Percentiles rank a stretch among this genome's conserved stretches.
phyloP scores from a whole-genome alignment of 2,113 vertebrate genomes.

The Prietella phreatophila region DNA sequence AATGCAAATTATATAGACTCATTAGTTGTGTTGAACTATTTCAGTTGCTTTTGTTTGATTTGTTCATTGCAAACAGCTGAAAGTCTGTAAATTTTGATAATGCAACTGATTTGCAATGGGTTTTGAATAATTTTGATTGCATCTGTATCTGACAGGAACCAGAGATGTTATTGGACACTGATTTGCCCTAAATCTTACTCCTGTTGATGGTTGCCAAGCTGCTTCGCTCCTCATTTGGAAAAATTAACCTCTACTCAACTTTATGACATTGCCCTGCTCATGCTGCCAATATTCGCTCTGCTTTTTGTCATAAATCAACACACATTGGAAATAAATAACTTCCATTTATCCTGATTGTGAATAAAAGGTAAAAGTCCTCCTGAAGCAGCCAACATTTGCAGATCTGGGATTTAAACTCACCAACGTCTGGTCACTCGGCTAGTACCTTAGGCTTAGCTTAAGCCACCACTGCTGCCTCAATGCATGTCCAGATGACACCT shows the following conservation, averaged over 20 bases:
- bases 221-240: background rate
- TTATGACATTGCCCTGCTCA: background rate
- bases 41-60: too few species aligned
- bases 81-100: too few species aligned
- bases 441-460: background rate
- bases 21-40: too few species aligned
- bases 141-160: background rate
- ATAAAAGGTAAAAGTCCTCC: too few species aligned
- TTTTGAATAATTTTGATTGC: too few species aligned
- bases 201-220: conserved; percentile 8
- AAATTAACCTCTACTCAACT: background rate
- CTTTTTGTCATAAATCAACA: conserved; percentile 18
- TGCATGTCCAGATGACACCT: background rate
- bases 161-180: conserved; percentile 5
- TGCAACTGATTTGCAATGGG: too few species aligned
- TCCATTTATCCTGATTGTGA: background rate
- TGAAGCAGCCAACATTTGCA: background rate
- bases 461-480: background rate
- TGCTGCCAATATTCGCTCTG: conserved; percentile 11
- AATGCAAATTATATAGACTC: too few species aligned
- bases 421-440: background rate
- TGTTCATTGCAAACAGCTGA: too few species aligned
- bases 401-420: background rate
- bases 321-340: conserved; percentile 3
- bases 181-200: conserved; percentile 8